Evolutionary conservation across 2,888 invertebrate species (phyloP), one percentile per base, ranked within the genome.

Genomic region (Sinopyrophorus schimmeli): DNA sequence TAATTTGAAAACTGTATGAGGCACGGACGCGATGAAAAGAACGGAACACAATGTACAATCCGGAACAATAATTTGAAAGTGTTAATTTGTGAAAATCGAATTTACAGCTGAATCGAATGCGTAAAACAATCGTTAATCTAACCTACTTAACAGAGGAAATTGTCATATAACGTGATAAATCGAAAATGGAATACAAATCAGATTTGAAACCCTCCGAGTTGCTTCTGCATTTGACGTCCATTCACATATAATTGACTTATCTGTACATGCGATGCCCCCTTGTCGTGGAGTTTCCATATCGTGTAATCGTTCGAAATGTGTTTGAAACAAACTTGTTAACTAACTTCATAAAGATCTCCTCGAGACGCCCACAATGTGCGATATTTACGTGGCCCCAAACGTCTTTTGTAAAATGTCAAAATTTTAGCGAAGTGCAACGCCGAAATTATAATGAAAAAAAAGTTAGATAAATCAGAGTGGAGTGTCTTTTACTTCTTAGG

Each of bases 221-320:
- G 42, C 31, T 31, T 47, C 51, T 51, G 51, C 51, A 47, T 51
- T 47, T 51, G 51, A 51, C 47, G 51, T 35, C 51, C 47, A 51
- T 51, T 51, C 51, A 51, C 47, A 51, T 51, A 39, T 50, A 50
- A 50, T 50, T 50, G 50, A 50, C 50, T 50, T 50, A 50, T 50
- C 50, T 50, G 35, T 44, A 50, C 50, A 50, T 50, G 47, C 30
- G 51, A 51, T 51, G 51, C 32, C 47, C 44, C 47, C n/a, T 47
- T 41, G 51, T 41, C 37, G 46, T 28, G 27, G 18, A 23, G 37
- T 35, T 48, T 48, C 27, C 48, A 16, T 39, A 44, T 34, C 28
- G 23, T n/a, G 26, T 49, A 37, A 49, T 37, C 49, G 49, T 32
- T 21, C 18, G 16, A 43, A 49, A 21, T 27, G 38, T 38, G 42